Conservation (phyloP, 2,888 invertebrate species). For the Epirrhoe alternata region DNA sequence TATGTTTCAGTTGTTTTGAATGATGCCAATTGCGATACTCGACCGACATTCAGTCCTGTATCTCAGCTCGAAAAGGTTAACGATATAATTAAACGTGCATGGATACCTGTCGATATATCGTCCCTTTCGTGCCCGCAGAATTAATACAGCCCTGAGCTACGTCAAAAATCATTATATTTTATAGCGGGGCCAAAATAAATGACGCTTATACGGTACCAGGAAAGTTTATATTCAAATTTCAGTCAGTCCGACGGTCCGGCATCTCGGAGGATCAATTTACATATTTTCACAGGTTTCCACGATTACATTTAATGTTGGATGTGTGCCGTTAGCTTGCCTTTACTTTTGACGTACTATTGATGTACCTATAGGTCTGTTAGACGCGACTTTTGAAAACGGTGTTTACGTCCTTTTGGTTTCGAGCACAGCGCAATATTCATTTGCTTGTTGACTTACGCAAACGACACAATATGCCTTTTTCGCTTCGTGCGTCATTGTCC, state of each 20-base stretch:
- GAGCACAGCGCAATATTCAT: slow-evolving; percentile 3
- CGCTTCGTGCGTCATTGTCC: slow-evolving; percentile 26
- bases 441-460: slow-evolving; percentile 20
- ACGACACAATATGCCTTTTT: slow-evolving; percentile 20
- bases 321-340: slow-evolving; percentile 49
- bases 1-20: slow-evolving; percentile 30
- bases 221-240: slow-evolving; percentile 85
- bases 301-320: slow-evolving; percentile 73
- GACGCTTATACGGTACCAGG: slow-evolving; percentile 63
- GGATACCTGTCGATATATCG: slow-evolving; percentile 71
- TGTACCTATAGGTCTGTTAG: slow-evolving; percentile 14
- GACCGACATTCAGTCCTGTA: slow-evolving; percentile 19
- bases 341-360: slow-evolving; percentile 29
- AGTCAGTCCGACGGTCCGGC: slow-evolving; percentile 78
- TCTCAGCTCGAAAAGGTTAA: slow-evolving; percentile 51
- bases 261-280: slow-evolving; percentile 85
- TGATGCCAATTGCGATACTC: slow-evolving; percentile 27
- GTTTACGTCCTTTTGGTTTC: slow-evolving; percentile 6
- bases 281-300: slow-evolving; percentile 83
- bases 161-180: slow-evolving; percentile 85
- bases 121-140: slow-evolving; percentile 68
- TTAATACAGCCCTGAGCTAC: slow-evolving; percentile 76
- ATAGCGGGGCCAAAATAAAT: slow-evolving; percentile 81
- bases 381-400: slow-evolving; percentile 18
- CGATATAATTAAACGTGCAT: slow-evolving; percentile 49